Evolutionary conservation across 2,888 invertebrate species (phyloP).

Genomic region (Pseudococcus longispinus): DNA sequence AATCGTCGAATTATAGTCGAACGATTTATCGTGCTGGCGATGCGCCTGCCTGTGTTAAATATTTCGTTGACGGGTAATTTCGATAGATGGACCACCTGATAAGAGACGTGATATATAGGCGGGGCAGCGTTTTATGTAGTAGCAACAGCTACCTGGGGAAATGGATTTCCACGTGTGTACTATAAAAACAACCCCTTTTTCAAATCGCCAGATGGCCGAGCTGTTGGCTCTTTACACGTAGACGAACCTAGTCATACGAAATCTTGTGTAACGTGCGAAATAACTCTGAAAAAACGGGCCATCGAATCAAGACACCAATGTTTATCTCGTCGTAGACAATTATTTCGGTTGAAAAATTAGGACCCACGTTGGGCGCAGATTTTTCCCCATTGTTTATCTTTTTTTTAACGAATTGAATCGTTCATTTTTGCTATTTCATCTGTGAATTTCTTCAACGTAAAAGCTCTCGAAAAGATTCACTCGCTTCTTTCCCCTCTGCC

Average conservation of each 20-base stretch:
- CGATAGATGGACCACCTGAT: slow-evolving; percentile 55
- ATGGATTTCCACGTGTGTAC: not conserved
- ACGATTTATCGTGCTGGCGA: slow-evolving; percentile 28
- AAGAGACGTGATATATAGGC: slow-evolving; percentile 47
- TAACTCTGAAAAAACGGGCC: too few species aligned
- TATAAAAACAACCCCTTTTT: slow-evolving; percentile 25
- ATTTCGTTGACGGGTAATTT: slow-evolving; percentile 47
- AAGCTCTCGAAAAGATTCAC: slow-evolving; percentile 22
- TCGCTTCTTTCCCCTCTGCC: not conserved
- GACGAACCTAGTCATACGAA: too few species aligned
- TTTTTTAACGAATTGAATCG: not conserved
- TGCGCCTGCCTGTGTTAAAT: not conserved
- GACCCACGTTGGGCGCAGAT: too few species aligned
- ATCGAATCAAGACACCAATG: too few species aligned
- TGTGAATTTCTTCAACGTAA: not conserved
- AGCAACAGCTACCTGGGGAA: slow-evolving; percentile 52
- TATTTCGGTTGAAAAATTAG: not conserved
- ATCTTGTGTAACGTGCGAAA: too few species aligned
- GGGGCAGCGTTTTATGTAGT: not conserved
- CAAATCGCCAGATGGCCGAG: not conserved
- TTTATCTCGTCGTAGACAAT: not conserved
- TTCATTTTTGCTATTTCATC: not conserved
- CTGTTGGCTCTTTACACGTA: too few species aligned
- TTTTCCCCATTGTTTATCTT: not conserved
- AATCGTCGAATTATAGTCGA: slow-evolving; percentile 13